Evolutionary conservation across 2,797 vertebrate species (phyloP).

Genomic region (Aphelocoma californica): DNA sequence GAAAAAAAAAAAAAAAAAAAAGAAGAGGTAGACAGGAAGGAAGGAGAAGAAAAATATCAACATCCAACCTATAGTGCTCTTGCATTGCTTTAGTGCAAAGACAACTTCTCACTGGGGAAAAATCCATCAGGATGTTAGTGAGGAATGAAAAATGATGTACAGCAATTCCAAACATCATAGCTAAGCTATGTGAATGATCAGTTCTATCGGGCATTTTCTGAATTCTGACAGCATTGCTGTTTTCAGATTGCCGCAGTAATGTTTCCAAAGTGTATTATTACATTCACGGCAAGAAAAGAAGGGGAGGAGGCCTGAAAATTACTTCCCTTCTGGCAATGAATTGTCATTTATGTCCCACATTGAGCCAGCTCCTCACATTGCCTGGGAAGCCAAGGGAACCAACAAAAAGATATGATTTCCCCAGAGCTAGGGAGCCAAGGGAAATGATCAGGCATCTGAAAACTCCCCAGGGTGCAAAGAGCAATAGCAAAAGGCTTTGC

Average conservation of each 20-base stretch:
- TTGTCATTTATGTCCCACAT: constrained; percentile 45
- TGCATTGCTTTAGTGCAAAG: neutral
- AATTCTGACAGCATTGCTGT: constrained; percentile 39
- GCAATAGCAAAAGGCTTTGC: constrained; percentile 47
- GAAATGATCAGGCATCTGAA: constrained; percentile 45
- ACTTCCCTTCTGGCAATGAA: constrained; percentile 41
- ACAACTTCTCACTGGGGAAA: neutral
- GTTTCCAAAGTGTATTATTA: constrained; percentile 48
- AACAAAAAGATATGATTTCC: constrained; percentile 51
- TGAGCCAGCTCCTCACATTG: constrained; percentile 27
- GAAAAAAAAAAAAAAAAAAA: too few species aligned
- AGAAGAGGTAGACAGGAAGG: neutral
- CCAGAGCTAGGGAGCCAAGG: constrained; percentile 9
- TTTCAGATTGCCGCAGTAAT: constrained; percentile 46
- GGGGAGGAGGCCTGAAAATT: constrained; percentile 45
- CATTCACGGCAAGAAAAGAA: constrained; percentile 42
- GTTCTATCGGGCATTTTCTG: constrained; percentile 33
- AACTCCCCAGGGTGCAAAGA: constrained; percentile 30
- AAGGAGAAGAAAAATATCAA: neutral
- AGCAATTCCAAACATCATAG: neutral
- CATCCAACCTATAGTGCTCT: neutral
- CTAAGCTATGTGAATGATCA: neutral
- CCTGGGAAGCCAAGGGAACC: constrained; percentile 46
- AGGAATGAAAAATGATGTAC: constrained; percentile 33
- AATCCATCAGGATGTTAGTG: constrained; percentile 16